Evolutionary conservation across 2,797 vertebrate genomes (phyloP), one percentile per base, ranked within the genome.

Genomic region (Psittacula derbiana): DNA sequence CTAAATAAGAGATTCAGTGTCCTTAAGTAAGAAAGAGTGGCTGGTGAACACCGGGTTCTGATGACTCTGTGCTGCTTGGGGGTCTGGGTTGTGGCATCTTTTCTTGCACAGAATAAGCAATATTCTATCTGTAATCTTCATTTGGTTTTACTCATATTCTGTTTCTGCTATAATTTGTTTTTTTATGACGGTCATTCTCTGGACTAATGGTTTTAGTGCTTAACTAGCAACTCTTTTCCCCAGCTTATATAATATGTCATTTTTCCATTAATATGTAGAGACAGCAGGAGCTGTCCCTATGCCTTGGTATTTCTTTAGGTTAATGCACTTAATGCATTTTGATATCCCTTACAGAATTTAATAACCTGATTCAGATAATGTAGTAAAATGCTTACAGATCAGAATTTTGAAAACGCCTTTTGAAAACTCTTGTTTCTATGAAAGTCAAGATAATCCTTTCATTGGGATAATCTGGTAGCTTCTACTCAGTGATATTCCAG

Each of bases 181-280:
- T 71, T 73, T 55, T 43, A 1, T 17, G 78, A 3, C 0, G 4
- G 11, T 55, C 4, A 0, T 61, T 92, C n/a, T 18, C 47, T 0
- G 0, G 33, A 24, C 38, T 30, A 70, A 21, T 76, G 80, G 14
- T 61, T 57, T 27, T 43, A n/a, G 79, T 27, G 33, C 70, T 65
- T 2, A 19, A 17, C 58, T 83, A 62, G 66, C 2, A 7, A 8
- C 71, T 50, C 20, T 12, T 36, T 61, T 40, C 46, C 67, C 71
- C 31, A 27, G 43, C 16, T 89, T 40, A 38, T 15, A 16, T 11
- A 69, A 38, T 15, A 1, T 15, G 6, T 23, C 20, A 4, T 31
- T 47, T 36, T 38, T 55, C 85, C 62, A 6, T n/a, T 76, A 27
- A 36, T 38, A 33, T 1, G 0, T 36, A 15, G 1, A 2, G 78